phyloP scores from a whole-genome alignment of 35 echinoderm and acorn worm species.

The Nesometra sesokonis region DNA sequence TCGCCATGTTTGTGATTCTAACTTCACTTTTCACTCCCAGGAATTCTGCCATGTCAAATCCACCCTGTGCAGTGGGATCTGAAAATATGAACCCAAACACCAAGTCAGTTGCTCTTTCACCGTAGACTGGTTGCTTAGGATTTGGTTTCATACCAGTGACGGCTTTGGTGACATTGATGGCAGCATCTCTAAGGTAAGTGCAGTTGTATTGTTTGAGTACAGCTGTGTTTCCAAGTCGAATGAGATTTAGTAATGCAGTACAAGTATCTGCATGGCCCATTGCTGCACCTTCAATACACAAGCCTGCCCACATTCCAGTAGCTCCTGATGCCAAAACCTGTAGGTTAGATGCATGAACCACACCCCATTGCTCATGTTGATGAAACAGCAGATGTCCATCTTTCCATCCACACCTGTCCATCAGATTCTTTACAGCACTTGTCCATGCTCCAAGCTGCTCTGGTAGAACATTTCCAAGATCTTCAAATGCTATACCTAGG shows the following conservation, averaged over 20 bases:
- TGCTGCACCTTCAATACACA: constrained; percentile 19
- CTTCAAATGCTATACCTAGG: background rate
- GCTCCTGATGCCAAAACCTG: no score
- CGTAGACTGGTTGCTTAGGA: no score
- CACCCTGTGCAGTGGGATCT: no score
- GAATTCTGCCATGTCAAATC: constrained; percentile 28
- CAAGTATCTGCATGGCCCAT: constrained; percentile 23
- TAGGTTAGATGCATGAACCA: background rate
- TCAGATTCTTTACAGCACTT: background rate
- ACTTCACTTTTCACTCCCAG: no score
- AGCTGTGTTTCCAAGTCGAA: no score
- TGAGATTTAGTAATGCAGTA: constrained; percentile 15
- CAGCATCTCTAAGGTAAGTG: no score
- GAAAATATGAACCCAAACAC: no score
- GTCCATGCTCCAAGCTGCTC: background rate
- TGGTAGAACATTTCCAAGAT: background rate
- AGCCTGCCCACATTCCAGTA: no score
- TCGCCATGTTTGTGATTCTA: no score
- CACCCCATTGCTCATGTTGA: no score
- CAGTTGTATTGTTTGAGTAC: constrained; percentile 31
- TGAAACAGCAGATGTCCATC: constrained; percentile 22
- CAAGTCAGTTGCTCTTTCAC: no score
- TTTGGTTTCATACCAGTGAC: background rate
- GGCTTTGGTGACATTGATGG: no score
- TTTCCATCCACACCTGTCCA: background rate